These are phyloP conservation scores for Plodia interpunctella DNA, from an alignment of 1,140 invertebrate genomes.

Conservation along the genomic window DNA sequence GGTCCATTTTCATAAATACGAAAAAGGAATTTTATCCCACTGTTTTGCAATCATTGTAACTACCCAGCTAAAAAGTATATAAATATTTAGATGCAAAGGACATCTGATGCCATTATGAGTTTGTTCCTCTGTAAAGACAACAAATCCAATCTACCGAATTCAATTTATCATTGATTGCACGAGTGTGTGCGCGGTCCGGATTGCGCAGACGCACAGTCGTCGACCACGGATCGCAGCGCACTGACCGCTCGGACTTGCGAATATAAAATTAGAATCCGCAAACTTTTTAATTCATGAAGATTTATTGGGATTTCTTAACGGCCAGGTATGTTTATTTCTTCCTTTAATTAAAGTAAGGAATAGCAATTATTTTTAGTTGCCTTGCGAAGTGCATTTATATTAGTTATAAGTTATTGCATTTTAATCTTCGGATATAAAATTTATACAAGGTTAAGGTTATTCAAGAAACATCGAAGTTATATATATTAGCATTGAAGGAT, in stretches of 20 bases:
- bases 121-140: not conserved
- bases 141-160: conserved; percentile 10
- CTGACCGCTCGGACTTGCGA: conserved; percentile 25
- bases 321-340: not conserved
- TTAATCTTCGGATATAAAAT: too few relatives aligned
- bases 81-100: too few relatives aligned
- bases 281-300: conserved; percentile 8
- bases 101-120: too few relatives aligned
- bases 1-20: too few relatives aligned
- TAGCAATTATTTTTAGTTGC: not conserved
- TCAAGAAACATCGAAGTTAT: too few relatives aligned
- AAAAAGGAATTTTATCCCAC: too few relatives aligned
- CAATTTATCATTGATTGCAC: conserved; percentile 27
- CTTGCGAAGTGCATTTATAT: not conserved
- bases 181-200: conserved; percentile 29
- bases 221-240: conserved; percentile 36
- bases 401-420: too few relatives aligned
- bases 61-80: too few relatives aligned
- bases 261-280: conserved; percentile 12
- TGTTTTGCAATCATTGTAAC: too few relatives aligned
- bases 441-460: too few relatives aligned
- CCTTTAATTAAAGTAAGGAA: not conserved
- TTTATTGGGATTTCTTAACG: conserved; percentile 8
- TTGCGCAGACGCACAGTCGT: conserved; percentile 40
- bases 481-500: too few relatives aligned